Base-by-base conservation (phyloP, 2,888 invertebrate genomes). In the Lithophane leautieri region DNA sequence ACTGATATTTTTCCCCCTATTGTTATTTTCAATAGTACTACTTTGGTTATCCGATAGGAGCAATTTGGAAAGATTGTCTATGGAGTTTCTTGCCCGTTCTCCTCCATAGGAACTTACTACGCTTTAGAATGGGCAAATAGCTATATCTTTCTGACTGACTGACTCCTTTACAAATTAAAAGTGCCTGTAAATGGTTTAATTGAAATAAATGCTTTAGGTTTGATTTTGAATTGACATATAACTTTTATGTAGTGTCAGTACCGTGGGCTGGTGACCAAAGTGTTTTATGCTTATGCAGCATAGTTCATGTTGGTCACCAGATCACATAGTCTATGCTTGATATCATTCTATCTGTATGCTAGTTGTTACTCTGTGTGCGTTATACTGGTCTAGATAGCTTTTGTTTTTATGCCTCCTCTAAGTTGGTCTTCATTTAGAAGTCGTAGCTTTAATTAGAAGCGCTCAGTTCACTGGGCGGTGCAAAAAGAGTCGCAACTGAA, bases 301-400 rank as follows among this genome's bases (percentile, higher is more conserved):
- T 34, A 34, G 34, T 34, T 6, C 6, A 34, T 4, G 34, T 34
- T 34, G 34, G 34, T 34, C 34, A 34, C 34, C 34, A 34, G 34
- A 34, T 34, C 34, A 34, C 6, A 34, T 34, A 34, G 34, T 34
- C 34, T 34, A 34, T 34, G 2, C 3, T 62, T 47, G 34, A 16
- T 0, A 12, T 73, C n/a, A 50, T 12, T 19, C 16, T 16, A 44
- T 25, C 12, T 60, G 52, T 62, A n/a, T 14, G 62, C 28, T 0
- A 22, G 28, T 42, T 19, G 12, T 22, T 25, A 42, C 9, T 77
- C 56, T 56, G 4, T n/a, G 42, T 47, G 50, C 34, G 54, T n/a
- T 58, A 76, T 76, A 78, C 73, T 84, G 66, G 76, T 82, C 80
- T 74, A 86, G 34, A 76, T 79, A 76, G 76, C 63, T 61, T 79